Conservation (phyloP, 2,113 vertebrate species). For the Rhea americana region DNA sequence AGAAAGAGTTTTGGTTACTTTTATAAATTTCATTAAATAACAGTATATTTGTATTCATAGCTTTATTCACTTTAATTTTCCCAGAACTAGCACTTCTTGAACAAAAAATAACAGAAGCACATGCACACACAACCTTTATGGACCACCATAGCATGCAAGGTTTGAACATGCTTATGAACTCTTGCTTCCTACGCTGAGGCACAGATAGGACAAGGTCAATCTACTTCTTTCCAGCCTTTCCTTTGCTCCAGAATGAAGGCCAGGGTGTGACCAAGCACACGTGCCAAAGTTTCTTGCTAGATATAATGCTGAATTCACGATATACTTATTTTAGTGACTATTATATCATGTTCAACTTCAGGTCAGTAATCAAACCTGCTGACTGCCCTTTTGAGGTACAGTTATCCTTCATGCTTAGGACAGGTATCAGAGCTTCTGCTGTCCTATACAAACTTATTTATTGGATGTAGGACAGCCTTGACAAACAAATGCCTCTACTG, state of each 20-base stretch:
- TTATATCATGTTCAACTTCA: not conserved
- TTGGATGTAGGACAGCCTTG: not conserved
- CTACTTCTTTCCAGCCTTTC: not conserved
- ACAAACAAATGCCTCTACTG: not conserved
- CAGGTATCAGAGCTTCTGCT: not conserved
- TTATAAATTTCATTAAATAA: not conserved
- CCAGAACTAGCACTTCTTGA: not conserved
- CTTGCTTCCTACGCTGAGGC: not conserved
- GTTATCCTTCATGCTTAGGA: not conserved
- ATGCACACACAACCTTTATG: not conserved
- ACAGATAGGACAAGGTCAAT: not conserved
- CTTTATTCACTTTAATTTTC: not conserved
- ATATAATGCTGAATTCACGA: not conserved
- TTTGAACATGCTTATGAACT: not conserved
- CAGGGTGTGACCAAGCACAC: not conserved
- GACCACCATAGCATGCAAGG: not conserved
- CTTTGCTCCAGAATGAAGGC: not conserved
- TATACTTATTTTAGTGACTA: not conserved
- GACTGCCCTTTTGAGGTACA: not conserved
- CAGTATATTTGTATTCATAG: not conserved
- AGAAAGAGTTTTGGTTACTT: not conserved
- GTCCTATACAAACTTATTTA: not conserved
- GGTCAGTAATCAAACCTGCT: not conserved
- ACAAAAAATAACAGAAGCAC: not conserved
- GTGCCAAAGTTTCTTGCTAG: not conserved